Evolutionary conservation across 1,140 invertebrate species (phyloP).

Genomic region (Saccostrea echinata): DNA sequence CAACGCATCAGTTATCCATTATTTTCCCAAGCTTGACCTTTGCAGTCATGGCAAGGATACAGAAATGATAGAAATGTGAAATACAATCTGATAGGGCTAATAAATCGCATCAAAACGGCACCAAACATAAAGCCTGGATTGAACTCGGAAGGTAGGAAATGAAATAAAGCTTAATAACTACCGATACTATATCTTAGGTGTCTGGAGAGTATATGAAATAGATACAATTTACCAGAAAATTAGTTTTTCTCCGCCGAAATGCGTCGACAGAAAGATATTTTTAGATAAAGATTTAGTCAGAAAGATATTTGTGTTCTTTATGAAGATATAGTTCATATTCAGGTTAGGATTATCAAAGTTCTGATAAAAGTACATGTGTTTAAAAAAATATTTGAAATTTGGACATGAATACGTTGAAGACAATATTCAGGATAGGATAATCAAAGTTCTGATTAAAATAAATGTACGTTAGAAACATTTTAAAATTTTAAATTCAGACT

Average conservation of each 20-base stretch:
- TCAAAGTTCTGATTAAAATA: too few relatives aligned
- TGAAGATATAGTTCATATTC: not conserved
- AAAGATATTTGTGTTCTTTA: not conserved
- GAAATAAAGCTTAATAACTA: not conserved
- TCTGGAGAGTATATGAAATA: not conserved
- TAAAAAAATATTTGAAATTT: not conserved
- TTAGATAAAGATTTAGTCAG: not conserved
- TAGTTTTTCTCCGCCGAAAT: not conserved
- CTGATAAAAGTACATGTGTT: not conserved
- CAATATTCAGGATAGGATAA: too few relatives aligned
- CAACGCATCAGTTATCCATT: not conserved
- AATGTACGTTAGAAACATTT: too few relatives aligned
- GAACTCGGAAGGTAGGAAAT: not conserved
- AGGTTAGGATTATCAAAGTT: not conserved
- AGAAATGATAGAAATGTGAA: not conserved
- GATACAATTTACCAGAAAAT: conserved; percentile 8
- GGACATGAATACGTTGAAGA: not conserved
- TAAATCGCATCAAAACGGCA: not conserved
- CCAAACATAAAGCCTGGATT: not conserved
- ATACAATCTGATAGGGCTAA: not conserved
- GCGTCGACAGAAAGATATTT: conserved; percentile 12
- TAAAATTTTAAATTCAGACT: too few relatives aligned
- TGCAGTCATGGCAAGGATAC: not conserved
- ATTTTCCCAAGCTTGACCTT: not conserved
- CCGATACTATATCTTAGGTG: not conserved